A percentile compares a stretch with the other conserved stretches of the same genome.
phyloP scores from a whole-genome alignment of 2,797 vertebrate species.

The Danio kyathit region DNA sequence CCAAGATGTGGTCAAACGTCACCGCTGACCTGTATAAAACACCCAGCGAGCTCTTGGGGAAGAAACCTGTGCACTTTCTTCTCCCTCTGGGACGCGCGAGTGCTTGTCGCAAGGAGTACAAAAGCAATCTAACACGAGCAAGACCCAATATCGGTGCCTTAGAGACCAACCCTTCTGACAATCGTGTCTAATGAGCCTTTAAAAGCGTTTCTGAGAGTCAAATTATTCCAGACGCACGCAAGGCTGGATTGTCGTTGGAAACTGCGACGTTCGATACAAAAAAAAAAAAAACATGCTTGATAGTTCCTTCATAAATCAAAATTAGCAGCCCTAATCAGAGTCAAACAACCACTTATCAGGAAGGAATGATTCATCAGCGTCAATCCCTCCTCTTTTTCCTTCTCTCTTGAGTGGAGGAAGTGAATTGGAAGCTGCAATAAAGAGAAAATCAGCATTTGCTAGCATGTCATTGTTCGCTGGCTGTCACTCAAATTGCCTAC shows the following conservation, averaged over 20 bases:
- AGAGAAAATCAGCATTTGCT: conserved; percentile 52
- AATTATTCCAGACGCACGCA: conserved; percentile 30
- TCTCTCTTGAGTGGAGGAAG: conserved; percentile 30
- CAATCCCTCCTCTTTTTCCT: conserved; percentile 50
- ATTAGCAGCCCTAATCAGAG: conserved; percentile 60
- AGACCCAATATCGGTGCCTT: conserved; percentile 27
- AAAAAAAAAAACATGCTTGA: conserved; percentile 56
- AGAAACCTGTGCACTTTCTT: conserved; percentile 33
- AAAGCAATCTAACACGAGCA: conserved; percentile 38
- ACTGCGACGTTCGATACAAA: conserved; percentile 49
- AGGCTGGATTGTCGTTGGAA: conserved; percentile 49
- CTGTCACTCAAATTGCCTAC: conserved; percentile 49
- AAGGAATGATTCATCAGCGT: conserved; percentile 55
- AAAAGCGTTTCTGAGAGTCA: conserved; percentile 37
- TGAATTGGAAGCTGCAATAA: conserved; percentile 43
- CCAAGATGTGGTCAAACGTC: conserved; percentile 45
- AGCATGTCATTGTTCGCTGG: conserved; percentile 45
- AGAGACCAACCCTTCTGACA: conserved; percentile 19
- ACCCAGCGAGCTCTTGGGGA: conserved; percentile 20
- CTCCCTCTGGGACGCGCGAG: conserved; percentile 7
- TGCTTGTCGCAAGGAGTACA: conserved; percentile 33
- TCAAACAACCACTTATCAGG: conserved; percentile 60
- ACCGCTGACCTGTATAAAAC: conserved; percentile 41
- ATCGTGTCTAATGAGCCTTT: conserved; percentile 44
- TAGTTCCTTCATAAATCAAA: conserved; percentile 63